Conservation (phyloP, 2,888 invertebrate genomes). For the Acholoe squamosa region DNA sequence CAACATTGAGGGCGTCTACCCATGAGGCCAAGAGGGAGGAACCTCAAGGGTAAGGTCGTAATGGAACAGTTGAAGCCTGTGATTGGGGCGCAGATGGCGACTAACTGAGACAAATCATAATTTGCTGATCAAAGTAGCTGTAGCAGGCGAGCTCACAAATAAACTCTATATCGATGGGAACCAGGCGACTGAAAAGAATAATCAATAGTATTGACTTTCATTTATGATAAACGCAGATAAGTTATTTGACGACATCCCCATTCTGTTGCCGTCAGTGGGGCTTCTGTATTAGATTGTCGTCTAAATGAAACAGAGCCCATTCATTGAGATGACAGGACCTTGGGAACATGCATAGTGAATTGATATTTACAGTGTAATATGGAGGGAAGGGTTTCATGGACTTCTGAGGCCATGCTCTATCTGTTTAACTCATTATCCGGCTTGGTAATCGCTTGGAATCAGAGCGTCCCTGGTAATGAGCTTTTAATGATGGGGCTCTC, state of each 20-base stretch:
- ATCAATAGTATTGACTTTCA: conserved; percentile 38
- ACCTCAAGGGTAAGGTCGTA: conserved; percentile 10
- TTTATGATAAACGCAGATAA: not conserved
- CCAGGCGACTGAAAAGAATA: not conserved
- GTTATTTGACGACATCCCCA: not conserved
- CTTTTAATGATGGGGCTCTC: not conserved
- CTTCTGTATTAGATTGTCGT: not conserved
- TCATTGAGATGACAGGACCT: not conserved
- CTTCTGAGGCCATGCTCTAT: not conserved
- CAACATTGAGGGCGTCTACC: not conserved
- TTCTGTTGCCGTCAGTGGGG: not conserved
- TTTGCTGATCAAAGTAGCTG: not conserved
- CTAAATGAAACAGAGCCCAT: not conserved
- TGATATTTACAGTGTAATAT: not conserved
- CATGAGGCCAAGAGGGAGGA: not conserved
- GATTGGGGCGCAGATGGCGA: not conserved
- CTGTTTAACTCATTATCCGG: not conserved
- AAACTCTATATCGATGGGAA: conserved; percentile 15
- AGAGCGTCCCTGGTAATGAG: not conserved
- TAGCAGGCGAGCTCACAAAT: not conserved
- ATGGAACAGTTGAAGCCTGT: conserved; percentile 16
- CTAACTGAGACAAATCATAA: conserved; percentile 26
- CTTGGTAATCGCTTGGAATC: conserved; percentile 9
- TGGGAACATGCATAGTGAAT: not conserved
- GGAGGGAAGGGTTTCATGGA: not conserved